Conservation (phyloP, 2,888 invertebrate genomes). For the Liodrosophila aerea region DNA sequence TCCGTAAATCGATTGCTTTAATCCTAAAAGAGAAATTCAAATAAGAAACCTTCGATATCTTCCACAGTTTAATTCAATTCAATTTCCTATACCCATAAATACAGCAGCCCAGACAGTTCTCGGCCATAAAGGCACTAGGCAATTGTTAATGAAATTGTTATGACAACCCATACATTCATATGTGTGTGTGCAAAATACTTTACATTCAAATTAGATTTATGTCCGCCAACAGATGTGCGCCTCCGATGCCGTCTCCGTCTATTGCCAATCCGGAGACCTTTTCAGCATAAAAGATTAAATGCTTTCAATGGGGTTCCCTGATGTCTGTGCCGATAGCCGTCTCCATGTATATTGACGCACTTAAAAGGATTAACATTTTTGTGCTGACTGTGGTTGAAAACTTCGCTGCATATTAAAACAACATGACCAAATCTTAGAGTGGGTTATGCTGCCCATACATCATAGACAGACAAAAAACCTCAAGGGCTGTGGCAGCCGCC, state of each 20-base stretch:
- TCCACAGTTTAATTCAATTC: constrained; percentile 47
- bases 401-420: constrained; percentile 58
- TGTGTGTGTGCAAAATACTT: constrained; percentile 42
- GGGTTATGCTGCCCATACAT: constrained; percentile 28
- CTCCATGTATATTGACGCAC: constrained; percentile 47
- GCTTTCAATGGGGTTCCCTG: constrained; percentile 36
- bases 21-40: too few relatives aligned
- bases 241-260: constrained; percentile 36
- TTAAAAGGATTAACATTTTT: constrained; percentile 75
- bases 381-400: constrained; percentile 57
- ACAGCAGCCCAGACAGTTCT: constrained; percentile 36
- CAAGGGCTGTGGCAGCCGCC: too few relatives aligned
- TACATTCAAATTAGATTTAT: constrained; percentile 66
- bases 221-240: constrained; percentile 57
- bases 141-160: constrained; percentile 70
- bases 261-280: constrained; percentile 41
- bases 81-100: constrained; percentile 64
- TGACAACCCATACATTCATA: constrained; percentile 49
- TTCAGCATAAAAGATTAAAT: constrained; percentile 64
- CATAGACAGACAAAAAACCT: constrained; percentile 37
- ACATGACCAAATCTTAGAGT: constrained; percentile 20
- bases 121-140: constrained; percentile 31
- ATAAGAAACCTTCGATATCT: constrained; percentile 5
- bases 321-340: constrained; percentile 53
- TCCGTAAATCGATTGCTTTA: not conserved